phyloP scores from a whole-genome alignment of 2,113 vertebrate species.

The Maccullochella peelii region DNA sequence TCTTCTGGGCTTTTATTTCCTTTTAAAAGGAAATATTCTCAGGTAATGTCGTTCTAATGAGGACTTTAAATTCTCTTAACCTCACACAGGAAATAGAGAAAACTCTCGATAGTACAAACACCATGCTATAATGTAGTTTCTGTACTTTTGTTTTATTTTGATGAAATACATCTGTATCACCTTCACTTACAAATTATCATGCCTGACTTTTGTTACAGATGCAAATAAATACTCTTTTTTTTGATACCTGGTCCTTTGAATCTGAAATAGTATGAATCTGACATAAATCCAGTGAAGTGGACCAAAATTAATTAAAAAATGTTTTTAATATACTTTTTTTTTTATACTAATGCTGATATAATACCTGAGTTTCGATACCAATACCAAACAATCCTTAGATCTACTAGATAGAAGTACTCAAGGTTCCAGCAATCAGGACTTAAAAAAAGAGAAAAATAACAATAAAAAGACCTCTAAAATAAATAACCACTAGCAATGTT shows the following conservation, averaged over 20 bases:
- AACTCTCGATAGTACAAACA: neutral
- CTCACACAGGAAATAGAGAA: neutral
- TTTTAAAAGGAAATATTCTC: slow-evolving; percentile 1
- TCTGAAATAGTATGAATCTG: neutral
- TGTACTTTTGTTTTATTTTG: neutral
- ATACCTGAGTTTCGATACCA: neutral
- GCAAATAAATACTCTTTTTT: neutral
- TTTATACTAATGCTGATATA: too few relatives aligned
- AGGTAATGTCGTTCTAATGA: neutral
- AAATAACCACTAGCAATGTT: too few relatives aligned
- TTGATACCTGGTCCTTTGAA: neutral
- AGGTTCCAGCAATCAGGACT: too few relatives aligned
- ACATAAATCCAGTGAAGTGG: too few relatives aligned
- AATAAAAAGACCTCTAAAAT: too few relatives aligned
- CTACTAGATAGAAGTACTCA: too few relatives aligned
- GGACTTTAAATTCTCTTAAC: neutral
- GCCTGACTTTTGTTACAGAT: neutral
- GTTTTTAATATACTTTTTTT: too few relatives aligned
- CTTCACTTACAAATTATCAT: neutral
- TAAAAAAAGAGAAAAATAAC: too few relatives aligned
- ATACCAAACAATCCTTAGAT: too few relatives aligned
- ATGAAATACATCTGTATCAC: neutral
- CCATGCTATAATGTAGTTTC: neutral
- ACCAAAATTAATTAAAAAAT: too few relatives aligned
- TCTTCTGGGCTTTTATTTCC: neutral